Percentiles rank a stretch among this genome's conserved stretches.
phyloP scores from a whole-genome alignment of 2,797 vertebrate genomes.

The Spea hammondii region DNA sequence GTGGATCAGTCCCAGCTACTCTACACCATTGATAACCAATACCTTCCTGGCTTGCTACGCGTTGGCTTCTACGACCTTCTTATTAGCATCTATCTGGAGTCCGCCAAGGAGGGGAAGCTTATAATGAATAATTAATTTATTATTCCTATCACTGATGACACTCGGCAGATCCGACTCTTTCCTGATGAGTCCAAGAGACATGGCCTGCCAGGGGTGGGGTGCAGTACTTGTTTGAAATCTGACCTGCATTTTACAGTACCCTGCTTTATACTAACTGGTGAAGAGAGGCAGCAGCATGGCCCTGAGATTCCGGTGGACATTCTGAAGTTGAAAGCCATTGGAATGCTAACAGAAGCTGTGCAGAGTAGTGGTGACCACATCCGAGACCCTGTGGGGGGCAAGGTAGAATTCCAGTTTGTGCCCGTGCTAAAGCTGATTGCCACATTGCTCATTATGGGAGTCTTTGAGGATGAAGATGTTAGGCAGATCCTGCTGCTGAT shows the following conservation, averaged over 20 bases:
- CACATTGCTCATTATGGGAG: constrained; percentile 88
- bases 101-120: constrained; percentile 87
- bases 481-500: constrained; percentile 88
- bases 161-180: constrained; percentile 86
- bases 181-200: constrained; percentile 84
- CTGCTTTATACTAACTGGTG: constrained; percentile 77
- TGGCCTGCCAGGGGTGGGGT: constrained; percentile 86
- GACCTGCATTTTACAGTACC: constrained; percentile 82
- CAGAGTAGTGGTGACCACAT: constrained; percentile 88
- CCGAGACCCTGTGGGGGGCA: constrained; percentile 91
- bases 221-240: constrained; percentile 88
- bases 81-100: constrained; percentile 94
- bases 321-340: constrained; percentile 91
- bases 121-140: constrained; percentile 99
- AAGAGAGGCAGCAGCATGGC: constrained; percentile 78
- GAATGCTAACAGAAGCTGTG: constrained; percentile 93
- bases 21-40: constrained; percentile 93
- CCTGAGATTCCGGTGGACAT: constrained; percentile 86
- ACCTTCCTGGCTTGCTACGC: constrained; percentile 88
- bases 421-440: constrained; percentile 93
- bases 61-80: constrained; percentile 92
- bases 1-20: constrained; percentile 92
- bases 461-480: constrained; percentile 87
- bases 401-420: constrained; percentile 90
- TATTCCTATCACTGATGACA: constrained; percentile 91